Base-by-base conservation (phyloP, 2,797 vertebrate genomes). In the Martes flavigula region DNA sequence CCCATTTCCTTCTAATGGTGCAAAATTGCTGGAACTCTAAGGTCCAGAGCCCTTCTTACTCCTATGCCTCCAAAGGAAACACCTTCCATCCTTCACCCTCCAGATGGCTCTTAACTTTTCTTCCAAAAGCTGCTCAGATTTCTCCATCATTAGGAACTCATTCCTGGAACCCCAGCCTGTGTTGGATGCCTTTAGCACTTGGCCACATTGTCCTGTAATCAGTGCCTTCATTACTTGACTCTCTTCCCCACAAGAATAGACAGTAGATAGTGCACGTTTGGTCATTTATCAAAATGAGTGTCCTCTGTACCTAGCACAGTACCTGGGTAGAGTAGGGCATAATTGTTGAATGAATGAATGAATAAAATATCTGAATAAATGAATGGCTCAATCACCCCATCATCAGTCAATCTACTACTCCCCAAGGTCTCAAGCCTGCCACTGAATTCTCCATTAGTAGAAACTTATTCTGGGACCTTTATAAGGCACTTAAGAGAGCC, bases 391-490 rank as follows among this genome's bases (percentile, higher is more conserved):
- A 64, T 89, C 56, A 75, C 11, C 54, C 40, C 40, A 58, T 64
- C 56, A 84, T 78, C 62, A 75, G 58, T 73, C 64, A 75, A 62
- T 73, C 86, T 73, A 89, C 6, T 60, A 20, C 85, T 97, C 38
- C 25, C n/a, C 27, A 97, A 79, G 17, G 68, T 95, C 79, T 60
- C 12, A 70, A 79, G 77, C 86, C 97, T 48, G 27, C 82, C 60
- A 94, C 84, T 97, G 88, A 73, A 95, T 92, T 62, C 2, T 88
- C 1, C 95, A 46, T 95, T 94, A 92, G 77, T 48, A 84, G 73
- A 94, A 97, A 98, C 79, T 92, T 94, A 84, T 48, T 96, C 35
- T 94, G 60, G 83, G 87, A 95, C 72, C 87, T 97, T 97, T 94
- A 91, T 83, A 79, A 90, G 66, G 40, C 89, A 35, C 96, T 98